Conservation (phyloP, 2,888 invertebrate genomes). For the Herminia tarsipennalis region DNA sequence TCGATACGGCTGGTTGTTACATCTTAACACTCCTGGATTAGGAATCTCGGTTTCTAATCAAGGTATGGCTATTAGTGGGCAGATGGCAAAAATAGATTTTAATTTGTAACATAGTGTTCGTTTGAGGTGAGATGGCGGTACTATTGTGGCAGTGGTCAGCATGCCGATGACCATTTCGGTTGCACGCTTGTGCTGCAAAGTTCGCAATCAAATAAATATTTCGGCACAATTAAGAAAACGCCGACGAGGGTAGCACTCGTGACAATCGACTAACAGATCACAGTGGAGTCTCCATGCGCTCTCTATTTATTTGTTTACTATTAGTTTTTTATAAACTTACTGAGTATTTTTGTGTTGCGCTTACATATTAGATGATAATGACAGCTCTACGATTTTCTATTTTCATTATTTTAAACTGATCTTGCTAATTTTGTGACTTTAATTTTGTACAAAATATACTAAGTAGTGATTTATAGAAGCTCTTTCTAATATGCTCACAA, state of each 20-base stretch:
- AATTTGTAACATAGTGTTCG: slow-evolving; percentile 56
- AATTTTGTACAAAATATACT: neutral
- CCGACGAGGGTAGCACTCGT: slow-evolving; percentile 83
- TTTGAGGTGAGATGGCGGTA: slow-evolving; percentile 54
- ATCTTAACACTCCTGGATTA: slow-evolving; percentile 18
- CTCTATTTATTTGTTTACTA: slow-evolving; percentile 40
- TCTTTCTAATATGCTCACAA: neutral
- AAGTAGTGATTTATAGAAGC: neutral
- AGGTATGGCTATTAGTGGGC: slow-evolving; percentile 15
- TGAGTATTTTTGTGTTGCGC: too few relatives aligned
- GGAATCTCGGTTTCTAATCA: slow-evolving; percentile 25
- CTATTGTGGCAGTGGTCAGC: slow-evolving; percentile 72
- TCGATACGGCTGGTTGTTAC: slow-evolving; percentile 7
- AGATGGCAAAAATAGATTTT: slow-evolving; percentile 56
- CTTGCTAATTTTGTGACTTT: neutral
- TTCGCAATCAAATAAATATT: slow-evolving; percentile 86
- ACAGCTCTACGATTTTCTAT: too few relatives aligned
- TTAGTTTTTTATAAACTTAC: too few relatives aligned
- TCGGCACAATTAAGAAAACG: slow-evolving; percentile 86
- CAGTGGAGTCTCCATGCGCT: slow-evolving; percentile 59
- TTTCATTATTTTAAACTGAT: neutral
- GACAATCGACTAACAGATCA: slow-evolving; percentile 69
- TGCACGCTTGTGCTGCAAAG: slow-evolving; percentile 78
- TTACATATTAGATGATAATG: too few relatives aligned
- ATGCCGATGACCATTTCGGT: slow-evolving; percentile 85